Percentiles rank a stretch among this genome's conserved stretches.
Conservation (phyloP, 1,140 invertebrate genomes). For the Leptinotarsa texana region DNA sequence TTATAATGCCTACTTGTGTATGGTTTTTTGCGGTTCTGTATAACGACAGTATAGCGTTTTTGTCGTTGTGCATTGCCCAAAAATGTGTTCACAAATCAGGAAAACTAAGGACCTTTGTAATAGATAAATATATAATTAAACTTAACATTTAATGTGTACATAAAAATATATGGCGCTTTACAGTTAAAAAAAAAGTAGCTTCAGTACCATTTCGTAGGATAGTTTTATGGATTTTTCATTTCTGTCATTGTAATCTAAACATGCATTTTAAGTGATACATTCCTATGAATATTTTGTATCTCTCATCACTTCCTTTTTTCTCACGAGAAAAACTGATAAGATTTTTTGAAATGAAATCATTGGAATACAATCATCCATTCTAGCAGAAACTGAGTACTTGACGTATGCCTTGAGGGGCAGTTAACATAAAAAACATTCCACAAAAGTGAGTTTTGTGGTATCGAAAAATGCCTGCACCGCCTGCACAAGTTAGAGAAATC, state of each 20-base stretch:
- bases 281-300: constrained; percentile 37
- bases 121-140: constrained; percentile 37
- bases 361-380: constrained; percentile 40
- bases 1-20: constrained; percentile 35
- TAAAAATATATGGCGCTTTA: constrained; percentile 52
- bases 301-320: constrained; percentile 28
- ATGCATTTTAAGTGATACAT: constrained; percentile 48
- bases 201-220: constrained; percentile 47
- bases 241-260: constrained; percentile 40
- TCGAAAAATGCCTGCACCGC: too few relatives aligned
- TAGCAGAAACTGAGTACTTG: constrained; percentile 31
- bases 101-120: constrained; percentile 39
- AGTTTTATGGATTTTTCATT: constrained; percentile 35
- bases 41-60: constrained; percentile 17
- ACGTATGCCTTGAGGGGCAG: constrained; percentile 16
- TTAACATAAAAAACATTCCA: constrained; percentile 26
- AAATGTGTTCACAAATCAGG: constrained; percentile 38
- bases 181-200: constrained; percentile 45
- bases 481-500: too few relatives aligned
- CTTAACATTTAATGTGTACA: constrained; percentile 49
- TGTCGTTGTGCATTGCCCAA: constrained; percentile 17
- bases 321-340: constrained; percentile 24
- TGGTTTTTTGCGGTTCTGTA: constrained; percentile 31
- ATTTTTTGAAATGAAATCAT: constrained; percentile 20
- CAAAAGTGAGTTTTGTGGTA: neutral